Base-by-base conservation (phyloP, 2,797 vertebrate genomes). In the Amblyopsis hoosieri region DNA sequence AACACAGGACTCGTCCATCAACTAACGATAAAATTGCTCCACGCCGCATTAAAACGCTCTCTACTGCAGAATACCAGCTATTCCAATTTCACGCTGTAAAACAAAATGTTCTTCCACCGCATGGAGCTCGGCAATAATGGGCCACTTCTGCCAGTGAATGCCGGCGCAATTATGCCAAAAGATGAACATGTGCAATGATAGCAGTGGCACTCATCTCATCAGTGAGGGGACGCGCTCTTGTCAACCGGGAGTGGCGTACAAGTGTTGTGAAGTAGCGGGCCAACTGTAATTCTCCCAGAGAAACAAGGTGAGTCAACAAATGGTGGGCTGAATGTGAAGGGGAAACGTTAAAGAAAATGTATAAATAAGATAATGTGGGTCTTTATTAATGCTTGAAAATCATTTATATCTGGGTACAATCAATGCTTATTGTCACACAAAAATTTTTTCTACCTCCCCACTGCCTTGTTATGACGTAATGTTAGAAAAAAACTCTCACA, bases 81-180 rank as follows among this genome's bases (percentile, higher is more conserved):
- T 82, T 78, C 49, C 58, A 83, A 77, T 85, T 84, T 83, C 85
- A 82, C 62, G 58, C 46, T 83, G 80, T 55, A 33, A 71, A 65
- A 3, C 49, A 62, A 72, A 81, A 75, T 69, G 66, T 75, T 74
- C 75, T 74, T 73, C 57, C 37, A 54, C 57, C 42, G 52, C 14
- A 23, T 33, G 60, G 54, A 69, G 79, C 63, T 49, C 14, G 23
- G 60, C 67, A 71, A 75, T 80, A 61, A 64, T 10, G 37, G 37
- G 45, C 4, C 1, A 5, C 37, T 42, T 42, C 9, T 42, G 9
- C 23, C 37, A 58, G 62, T 4, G 55, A 75, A 60, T 19, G 57
- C 55, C 49, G 37, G 62, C 5, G 45, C 54, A 71, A 66, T 78
- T 76, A 77, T 72, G 50, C 37, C 37, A 42, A 42, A 4, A 10